Evolutionary conservation across 1,140 invertebrate genomes (phyloP), one percentile per base, ranked within the genome.

Genomic region (Hycleus cichorii): DNA sequence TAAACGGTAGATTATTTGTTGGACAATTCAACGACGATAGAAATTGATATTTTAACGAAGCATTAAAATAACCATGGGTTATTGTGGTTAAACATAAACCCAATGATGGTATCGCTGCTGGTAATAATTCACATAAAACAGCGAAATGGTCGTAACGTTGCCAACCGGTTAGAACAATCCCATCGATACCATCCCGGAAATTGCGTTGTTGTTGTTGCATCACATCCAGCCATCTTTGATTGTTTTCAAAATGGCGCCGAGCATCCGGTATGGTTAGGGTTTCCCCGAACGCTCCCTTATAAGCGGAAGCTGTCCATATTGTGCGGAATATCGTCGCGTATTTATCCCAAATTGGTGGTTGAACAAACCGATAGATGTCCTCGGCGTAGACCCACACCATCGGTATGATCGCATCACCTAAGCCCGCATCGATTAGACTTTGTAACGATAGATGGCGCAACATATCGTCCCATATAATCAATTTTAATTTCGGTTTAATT

Each of bases 391-490:
- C 80, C 90, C 90, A 93, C n/a, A 92, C 84, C 81, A 95, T 93
- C 0, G 88, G 89, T 72, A 94, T 88, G 1, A 93, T 84, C 46
- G 89, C 78, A 38, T 81, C 80, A 0, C 84, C 83, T n/a, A 91
- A 76, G n/a, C 83, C 81, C 67, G 81, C 84, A 47, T 81, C 82
- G 72, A 82, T 76, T 72, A 89, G 80, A 66, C 80, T 75, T 52
- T 80, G 77, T 60, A 81, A 73, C n/a, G 83, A 80, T 63, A 93
- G 83, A 39, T 84, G 80, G 25, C 91, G 77, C 39, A 97, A 69
- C 91, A 97, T 96, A 72, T 98, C 95, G 69, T 97, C 93, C 95
- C 95, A 97, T 64, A 97, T 88, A 6, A 98, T 83, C 11, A 91
- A 74, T 25, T 59, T 49, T 8, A 72, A n/a, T 2, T 78, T 75